Percentiles rank a stretch among this genome's conserved stretches.
phyloP scores from a whole-genome alignment of 1,140 invertebrate genomes.

The Drosophila persimilis region DNA sequence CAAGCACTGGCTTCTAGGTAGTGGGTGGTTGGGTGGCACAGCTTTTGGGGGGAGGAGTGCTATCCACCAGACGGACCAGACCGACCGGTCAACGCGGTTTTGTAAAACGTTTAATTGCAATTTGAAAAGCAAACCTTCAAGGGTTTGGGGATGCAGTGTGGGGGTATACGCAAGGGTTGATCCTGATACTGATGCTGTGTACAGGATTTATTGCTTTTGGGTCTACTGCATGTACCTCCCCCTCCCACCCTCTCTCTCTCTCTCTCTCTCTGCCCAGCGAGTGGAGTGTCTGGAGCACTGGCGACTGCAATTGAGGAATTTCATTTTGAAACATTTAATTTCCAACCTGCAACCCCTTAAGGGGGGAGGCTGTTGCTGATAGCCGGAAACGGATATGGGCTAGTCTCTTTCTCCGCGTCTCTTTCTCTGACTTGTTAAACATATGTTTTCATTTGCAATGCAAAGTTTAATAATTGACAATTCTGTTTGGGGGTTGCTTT shows the following conservation, averaged over 20 bases:
- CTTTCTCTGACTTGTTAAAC: slow-evolving; percentile 61
- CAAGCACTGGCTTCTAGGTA: slow-evolving; percentile 9
- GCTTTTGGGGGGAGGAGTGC: not conserved
- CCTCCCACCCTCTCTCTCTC: not conserved
- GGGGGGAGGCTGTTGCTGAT: slow-evolving; percentile 46
- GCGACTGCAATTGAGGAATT: slow-evolving; percentile 80
- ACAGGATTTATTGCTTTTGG: slow-evolving; percentile 77
- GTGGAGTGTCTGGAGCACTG: slow-evolving; percentile 60
- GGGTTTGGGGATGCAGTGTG: slow-evolving; percentile 6
- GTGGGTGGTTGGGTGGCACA: slow-evolving; percentile 3
- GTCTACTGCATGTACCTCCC: slow-evolving; percentile 53
- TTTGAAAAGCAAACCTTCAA: slow-evolving; percentile 70
- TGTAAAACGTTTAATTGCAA: slow-evolving; percentile 82
- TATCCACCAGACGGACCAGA: slow-evolving; percentile 32
- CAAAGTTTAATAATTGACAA: slow-evolving; percentile 81
- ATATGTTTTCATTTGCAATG: slow-evolving; percentile 81
- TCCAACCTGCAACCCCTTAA: slow-evolving; percentile 63
- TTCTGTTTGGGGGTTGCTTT: slow-evolving; percentile 56
- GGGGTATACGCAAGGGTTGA: slow-evolving; percentile 55
- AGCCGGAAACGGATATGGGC: slow-evolving; percentile 78
- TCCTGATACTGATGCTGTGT: slow-evolving; percentile 42
- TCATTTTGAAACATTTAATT: slow-evolving; percentile 82
- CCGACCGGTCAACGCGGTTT: slow-evolving; percentile 72
- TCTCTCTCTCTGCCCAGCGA: slow-evolving; percentile 4
- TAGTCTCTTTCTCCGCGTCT: not conserved